Percentiles rank a stretch among this genome's conserved stretches.
These are phyloP conservation scores for Tinea trinotella DNA, from an alignment of 2,888 invertebrate species.

Conservation along the genomic window DNA sequence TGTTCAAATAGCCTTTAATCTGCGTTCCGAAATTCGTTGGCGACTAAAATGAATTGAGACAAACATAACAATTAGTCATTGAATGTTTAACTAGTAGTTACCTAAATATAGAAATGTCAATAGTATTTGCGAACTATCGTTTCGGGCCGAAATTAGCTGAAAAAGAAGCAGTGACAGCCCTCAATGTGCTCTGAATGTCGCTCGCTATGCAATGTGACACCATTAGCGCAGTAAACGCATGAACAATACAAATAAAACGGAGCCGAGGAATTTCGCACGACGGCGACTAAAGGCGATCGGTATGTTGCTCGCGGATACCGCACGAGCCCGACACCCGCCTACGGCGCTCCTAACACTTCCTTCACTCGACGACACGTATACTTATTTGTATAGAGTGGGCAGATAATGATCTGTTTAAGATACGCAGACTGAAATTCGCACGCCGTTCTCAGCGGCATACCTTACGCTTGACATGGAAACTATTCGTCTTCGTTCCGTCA, in stretches of 20 bases:
- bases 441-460: not conserved
- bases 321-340: constrained; percentile 10
- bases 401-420: constrained; percentile 8
- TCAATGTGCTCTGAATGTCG: constrained; percentile 40
- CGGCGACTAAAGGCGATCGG: constrained; percentile 4
- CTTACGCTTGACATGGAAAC: constrained; percentile 1
- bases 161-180: constrained; percentile 34
- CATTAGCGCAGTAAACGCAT: constrained; percentile 48
- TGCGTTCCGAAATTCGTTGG: not conserved
- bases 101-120: constrained; percentile 10
- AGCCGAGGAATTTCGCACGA: constrained; percentile 46
- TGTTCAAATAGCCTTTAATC: not conserved
- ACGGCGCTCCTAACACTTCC: constrained; percentile 16
- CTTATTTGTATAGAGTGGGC: constrained; percentile 21
- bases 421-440: not conserved
- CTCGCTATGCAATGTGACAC: constrained; percentile 63
- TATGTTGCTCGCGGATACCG: constrained; percentile 18
- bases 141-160: constrained; percentile 34
- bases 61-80: constrained; percentile 5
- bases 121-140: not conserved
- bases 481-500: not conserved
- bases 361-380: constrained; percentile 7
- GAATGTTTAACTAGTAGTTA: not conserved
- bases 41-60: not conserved
- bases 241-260: constrained; percentile 52